These are phyloP conservation scores for Lasioglossum oenotherae DNA, from an alignment of 2,888 invertebrate genomes.

Conservation along the genomic window DNA sequence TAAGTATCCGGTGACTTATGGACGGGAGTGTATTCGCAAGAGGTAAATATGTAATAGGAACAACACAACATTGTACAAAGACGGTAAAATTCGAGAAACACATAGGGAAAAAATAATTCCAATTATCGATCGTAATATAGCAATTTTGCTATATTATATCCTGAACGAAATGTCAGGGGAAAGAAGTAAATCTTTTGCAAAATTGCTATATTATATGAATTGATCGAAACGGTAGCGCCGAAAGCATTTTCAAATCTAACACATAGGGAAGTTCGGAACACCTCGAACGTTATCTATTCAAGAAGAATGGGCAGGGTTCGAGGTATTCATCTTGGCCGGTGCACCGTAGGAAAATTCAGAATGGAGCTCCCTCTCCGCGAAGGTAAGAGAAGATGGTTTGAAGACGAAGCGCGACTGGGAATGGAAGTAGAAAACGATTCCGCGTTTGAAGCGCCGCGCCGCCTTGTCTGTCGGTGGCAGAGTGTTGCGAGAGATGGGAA, in stretches of 20 bases:
- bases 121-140: too few relatives aligned
- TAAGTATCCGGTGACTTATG: too few relatives aligned
- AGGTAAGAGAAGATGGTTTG: neutral
- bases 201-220: too few relatives aligned
- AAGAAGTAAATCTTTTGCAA: too few relatives aligned
- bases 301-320: neutral
- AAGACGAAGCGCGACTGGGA: neutral
- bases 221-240: too few relatives aligned
- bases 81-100: neutral
- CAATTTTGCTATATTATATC: too few relatives aligned
- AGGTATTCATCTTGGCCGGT: neutral
- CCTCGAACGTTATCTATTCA: neutral
- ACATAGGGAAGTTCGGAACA: neutral
- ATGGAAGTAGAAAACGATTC: neutral
- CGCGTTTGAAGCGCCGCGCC: neutral
- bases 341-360: neutral
- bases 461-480: neutral
- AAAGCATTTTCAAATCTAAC: too few relatives aligned
- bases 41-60: too few relatives aligned
- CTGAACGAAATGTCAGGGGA: too few relatives aligned
- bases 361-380: neutral
- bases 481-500: constrained; percentile 9
- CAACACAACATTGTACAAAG: neutral
- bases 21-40: too few relatives aligned
- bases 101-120: too few relatives aligned